phyloP scores from a whole-genome alignment of 2,888 invertebrate species.

The Coecobrya sp. region DNA sequence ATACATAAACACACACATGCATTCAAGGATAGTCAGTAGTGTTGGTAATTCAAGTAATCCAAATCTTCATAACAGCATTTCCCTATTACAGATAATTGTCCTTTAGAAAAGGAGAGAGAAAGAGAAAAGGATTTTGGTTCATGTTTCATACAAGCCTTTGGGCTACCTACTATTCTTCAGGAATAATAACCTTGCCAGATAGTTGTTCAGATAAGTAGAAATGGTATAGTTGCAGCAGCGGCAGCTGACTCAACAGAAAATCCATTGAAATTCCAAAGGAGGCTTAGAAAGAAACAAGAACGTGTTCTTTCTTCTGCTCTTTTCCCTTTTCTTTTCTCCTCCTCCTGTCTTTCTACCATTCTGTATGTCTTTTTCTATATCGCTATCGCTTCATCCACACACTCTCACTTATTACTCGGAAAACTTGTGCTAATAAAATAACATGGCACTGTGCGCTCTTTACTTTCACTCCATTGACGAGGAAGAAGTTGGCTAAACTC shows the following conservation, averaged over 20 bases:
- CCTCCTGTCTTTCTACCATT: background rate
- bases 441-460: background rate
- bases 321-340: background rate
- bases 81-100: constrained; percentile 68
- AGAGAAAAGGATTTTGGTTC: constrained; percentile 39
- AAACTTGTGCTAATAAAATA: constrained; percentile 13
- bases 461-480: constrained; percentile 10
- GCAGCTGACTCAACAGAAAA: constrained; percentile 36
- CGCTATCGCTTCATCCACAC: constrained; percentile 11
- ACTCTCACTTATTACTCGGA: background rate
- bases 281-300: constrained; percentile 20
- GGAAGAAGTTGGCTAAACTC: background rate
- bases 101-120: background rate
- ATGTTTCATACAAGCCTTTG: background rate
- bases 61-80: constrained; percentile 58
- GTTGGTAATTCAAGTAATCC: constrained; percentile 13
- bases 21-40: background rate
- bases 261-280: constrained; percentile 45
- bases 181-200: background rate
- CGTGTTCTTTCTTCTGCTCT: background rate
- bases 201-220: background rate
- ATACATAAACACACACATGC: too few relatives aligned
- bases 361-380: background rate
- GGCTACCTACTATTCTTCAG: background rate
- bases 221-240: background rate